Percentiles rank a stretch among this genome's conserved stretches.
phyloP scores from a whole-genome alignment of 2,797 vertebrate genomes.

The Pipistrellus pipistrellus region DNA sequence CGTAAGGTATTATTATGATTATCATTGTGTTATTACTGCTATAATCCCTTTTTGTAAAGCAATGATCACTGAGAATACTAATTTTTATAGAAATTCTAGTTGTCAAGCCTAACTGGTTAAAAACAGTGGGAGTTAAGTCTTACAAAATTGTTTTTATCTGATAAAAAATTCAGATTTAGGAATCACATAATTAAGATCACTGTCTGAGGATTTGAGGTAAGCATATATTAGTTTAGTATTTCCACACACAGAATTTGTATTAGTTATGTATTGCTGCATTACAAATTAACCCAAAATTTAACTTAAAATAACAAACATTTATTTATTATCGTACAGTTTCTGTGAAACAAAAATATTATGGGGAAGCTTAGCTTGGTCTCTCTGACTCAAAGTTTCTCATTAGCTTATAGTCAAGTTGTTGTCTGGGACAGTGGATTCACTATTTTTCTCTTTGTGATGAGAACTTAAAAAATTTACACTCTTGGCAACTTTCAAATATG shows the following conservation, averaged over 20 bases:
- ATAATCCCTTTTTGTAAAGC: conserved; percentile 21
- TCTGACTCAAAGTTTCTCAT: neutral
- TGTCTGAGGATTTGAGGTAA: conserved; percentile 5
- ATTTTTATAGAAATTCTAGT: conserved; percentile 2
- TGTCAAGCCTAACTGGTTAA: neutral
- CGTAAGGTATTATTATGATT: neutral
- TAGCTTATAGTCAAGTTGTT: neutral
- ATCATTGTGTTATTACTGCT: neutral
- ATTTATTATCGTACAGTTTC: neutral
- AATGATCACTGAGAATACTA: neutral
- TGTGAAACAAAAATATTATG: neutral
- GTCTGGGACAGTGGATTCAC: neutral
- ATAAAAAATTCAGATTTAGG: neutral
- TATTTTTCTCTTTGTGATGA: neutral
- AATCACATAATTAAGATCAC: neutral
- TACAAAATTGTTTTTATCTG: conserved; percentile 32
- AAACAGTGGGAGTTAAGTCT: conserved; percentile 11
- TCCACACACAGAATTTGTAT: neutral
- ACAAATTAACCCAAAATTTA: neutral
- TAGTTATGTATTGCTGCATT: neutral
- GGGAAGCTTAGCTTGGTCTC: neutral
- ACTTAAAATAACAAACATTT: neutral
- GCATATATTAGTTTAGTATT: conserved; percentile 25
- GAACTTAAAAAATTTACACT: neutral
- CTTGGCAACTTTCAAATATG: neutral